Conservation (phyloP, 2,888 invertebrate genomes). For the Xestia ashworthii region DNA sequence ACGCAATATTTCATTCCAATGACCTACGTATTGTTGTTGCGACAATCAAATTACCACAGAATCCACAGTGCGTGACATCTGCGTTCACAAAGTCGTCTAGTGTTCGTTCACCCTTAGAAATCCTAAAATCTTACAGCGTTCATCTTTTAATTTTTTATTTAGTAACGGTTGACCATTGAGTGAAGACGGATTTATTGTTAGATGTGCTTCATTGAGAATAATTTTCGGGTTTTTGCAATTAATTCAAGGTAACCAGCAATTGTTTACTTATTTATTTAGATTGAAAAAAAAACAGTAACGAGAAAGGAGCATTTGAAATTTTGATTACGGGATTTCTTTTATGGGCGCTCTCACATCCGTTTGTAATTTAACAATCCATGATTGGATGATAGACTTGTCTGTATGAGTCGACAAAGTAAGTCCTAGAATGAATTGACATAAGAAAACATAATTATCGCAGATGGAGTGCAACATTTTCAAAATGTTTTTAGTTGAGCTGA, state of each 20-base stretch:
- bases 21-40: conserved; percentile 25
- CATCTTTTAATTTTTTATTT: conserved; percentile 32
- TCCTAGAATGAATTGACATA: neutral
- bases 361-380: neutral
- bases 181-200: conserved; percentile 21
- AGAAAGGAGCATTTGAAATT: neutral
- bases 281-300: neutral
- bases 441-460: neutral
- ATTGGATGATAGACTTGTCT: neutral
- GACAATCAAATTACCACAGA: conserved; percentile 46
- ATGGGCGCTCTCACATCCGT: no score
- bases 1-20: conserved; percentile 36
- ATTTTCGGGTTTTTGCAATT: conserved; percentile 20
- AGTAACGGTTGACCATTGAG: conserved; percentile 33
- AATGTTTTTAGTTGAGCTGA: neutral
- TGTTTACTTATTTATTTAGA: neutral
- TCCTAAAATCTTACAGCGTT: conserved; percentile 25
- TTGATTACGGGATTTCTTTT: neutral
- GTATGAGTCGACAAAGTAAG: neutral
- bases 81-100: conserved; percentile 14
- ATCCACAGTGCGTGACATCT: conserved; percentile 7
- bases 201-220: neutral
- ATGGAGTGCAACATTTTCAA: neutral
- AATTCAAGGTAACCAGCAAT: conserved; percentile 33
- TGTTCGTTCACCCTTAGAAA: conserved; percentile 23